Evolutionary conservation across 2,888 invertebrate genomes (phyloP), one percentile per base, ranked within the genome.

Genomic region (Onthophagus sagittarius): DNA sequence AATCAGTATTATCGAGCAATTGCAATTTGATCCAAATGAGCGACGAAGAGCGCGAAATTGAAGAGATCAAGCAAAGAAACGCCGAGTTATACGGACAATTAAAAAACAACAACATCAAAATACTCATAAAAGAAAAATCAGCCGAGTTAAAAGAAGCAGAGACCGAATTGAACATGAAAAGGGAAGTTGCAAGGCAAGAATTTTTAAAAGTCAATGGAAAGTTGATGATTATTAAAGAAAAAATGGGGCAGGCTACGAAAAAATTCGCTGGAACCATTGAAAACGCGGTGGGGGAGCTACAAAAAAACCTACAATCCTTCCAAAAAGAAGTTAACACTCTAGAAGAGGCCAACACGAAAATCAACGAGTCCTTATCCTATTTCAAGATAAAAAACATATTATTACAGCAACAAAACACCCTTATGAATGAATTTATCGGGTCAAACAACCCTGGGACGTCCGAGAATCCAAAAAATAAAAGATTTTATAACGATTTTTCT

Each of bases 391-490:
- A 67, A 67, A 73, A 73, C 32, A 71, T 73, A 15, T 62, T 73
- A 14, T 62, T 73, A 14, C 71, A 73, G 32, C 69, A 73, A 14
- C 73, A 73, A 31, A 71, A 71, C 65, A 62, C 15, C 0, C 33
- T 73, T 15, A 73, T 73, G 73, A 73, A 67, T 14, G 73, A 73
- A 14, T 67, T 71, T 62, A 15, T 73, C 5, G 32, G n/a, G 7
- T 15, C 13, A n/a, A 67, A 23, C 9, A 32, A 4, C 3, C 23
- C 23, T 13, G 64, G 64, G 9, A 14, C 13, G 14, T 15, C 15
- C 13, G 63, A n/a, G n/a, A n/a, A n/a, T n/a, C n/a, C 23, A 23
- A 23, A 23, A 23, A 23, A 23, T 23, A 23, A 23, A 64, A 23
- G 31, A 6, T 2, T 67, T n/a, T 5, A 15, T n/a, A 67, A 67